Evolutionary conservation across 2,888 invertebrate species (phyloP).

Genomic region (Rhagonycha fulva): DNA sequence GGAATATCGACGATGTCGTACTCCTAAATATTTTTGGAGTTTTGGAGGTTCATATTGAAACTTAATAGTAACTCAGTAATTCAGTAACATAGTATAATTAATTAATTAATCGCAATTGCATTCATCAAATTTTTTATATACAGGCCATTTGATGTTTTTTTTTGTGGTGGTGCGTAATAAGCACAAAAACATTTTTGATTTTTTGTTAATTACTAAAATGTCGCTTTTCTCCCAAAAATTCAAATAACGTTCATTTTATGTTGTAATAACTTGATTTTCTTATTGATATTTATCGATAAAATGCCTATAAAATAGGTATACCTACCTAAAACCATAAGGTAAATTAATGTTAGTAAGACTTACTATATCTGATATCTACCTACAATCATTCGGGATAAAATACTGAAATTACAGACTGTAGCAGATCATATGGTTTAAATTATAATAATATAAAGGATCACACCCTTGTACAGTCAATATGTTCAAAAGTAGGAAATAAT

Average conservation of each 20-base stretch:
- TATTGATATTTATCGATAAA: background rate
- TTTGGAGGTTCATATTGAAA: too few relatives aligned
- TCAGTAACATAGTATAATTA: too few relatives aligned
- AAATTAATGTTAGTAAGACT: background rate
- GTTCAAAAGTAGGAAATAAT: conserved; percentile 54
- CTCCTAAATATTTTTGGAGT: too few relatives aligned
- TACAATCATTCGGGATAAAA: background rate
- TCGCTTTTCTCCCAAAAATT: too few relatives aligned
- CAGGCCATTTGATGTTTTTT: too few relatives aligned
- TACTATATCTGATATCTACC: background rate
- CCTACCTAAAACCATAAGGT: background rate
- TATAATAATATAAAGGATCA: conserved; percentile 30
- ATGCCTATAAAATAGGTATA: background rate
- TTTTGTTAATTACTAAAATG: too few relatives aligned
- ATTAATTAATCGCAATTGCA: too few relatives aligned
- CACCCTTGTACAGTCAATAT: conserved; percentile 53
- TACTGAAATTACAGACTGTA: background rate
- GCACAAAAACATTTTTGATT: too few relatives aligned
- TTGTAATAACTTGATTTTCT: background rate
- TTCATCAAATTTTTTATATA: too few relatives aligned
- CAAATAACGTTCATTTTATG: background rate
- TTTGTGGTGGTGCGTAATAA: too few relatives aligned
- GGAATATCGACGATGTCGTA: too few relatives aligned
- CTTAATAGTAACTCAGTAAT: too few relatives aligned
- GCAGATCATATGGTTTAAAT: conserved; percentile 21